Conservation (phyloP, 2,113 vertebrate genomes). For the Limanda limanda region DNA sequence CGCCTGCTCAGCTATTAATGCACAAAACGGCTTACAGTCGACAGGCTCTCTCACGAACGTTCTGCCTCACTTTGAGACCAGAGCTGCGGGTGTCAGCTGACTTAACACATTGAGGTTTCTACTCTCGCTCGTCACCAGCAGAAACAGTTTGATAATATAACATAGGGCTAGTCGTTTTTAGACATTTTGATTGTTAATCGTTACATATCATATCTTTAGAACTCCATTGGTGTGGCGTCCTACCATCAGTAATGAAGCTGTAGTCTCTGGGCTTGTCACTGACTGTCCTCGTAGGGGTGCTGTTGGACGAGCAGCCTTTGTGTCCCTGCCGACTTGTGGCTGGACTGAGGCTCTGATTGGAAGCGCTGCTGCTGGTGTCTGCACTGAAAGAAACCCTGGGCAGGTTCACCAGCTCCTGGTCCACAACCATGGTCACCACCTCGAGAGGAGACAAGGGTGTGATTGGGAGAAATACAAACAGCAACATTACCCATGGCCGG, state of each 20-base stretch:
- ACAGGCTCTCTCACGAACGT: neutral
- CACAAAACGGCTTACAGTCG: constrained; percentile 21
- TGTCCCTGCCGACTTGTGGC: constrained; percentile 45
- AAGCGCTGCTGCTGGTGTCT: constrained; percentile 43
- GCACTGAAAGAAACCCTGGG: constrained; percentile 51
- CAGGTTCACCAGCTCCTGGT: constrained; percentile 73
- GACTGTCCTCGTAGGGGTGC: constrained; percentile 72
- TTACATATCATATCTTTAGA: neutral
- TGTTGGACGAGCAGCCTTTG: constrained; percentile 70
- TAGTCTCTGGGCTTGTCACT: constrained; percentile 73
- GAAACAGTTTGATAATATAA: no score
- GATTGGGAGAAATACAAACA: neutral
- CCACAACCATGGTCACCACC: constrained; percentile 85
- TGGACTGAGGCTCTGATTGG: constrained; percentile 33
- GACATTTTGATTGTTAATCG: no score
- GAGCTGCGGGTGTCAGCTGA: neutral
- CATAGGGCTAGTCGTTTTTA: no score
- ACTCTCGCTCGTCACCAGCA: no score
- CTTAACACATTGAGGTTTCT: neutral
- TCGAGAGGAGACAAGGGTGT: constrained; percentile 44
- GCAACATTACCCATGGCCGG: no score
- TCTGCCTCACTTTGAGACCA: neutral
- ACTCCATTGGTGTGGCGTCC: neutral
- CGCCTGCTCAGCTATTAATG: constrained; percentile 1
- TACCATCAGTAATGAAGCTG: constrained; percentile 87